A percentile compares a stretch with the other conserved stretches of the same genome.
Evolutionary conservation across 2,797 vertebrate species (phyloP).

Genomic region (Holocentrus rufus): DNA sequence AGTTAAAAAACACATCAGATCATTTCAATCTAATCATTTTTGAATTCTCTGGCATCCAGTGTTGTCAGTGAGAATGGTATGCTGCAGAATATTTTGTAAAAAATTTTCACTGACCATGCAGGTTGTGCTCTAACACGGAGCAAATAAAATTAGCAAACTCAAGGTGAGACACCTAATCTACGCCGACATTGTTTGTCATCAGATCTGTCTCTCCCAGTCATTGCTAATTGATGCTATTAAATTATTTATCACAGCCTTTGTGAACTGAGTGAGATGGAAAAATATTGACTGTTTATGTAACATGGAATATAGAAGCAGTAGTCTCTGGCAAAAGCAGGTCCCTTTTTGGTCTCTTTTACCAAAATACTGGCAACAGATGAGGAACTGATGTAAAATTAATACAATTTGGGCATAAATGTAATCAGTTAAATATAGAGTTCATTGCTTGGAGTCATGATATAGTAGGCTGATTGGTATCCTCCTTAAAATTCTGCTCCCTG

Average conservation of each 20-base stretch:
- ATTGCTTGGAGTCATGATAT: slow-evolving; percentile 34
- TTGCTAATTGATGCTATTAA: slow-evolving; percentile 71
- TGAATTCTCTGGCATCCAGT: background rate
- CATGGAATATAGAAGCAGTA: slow-evolving; percentile 7
- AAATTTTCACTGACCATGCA: slow-evolving; percentile 2
- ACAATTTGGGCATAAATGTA: slow-evolving; percentile 5
- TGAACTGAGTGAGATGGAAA: slow-evolving; percentile 19
- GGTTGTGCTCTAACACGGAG: background rate
- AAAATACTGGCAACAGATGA: background rate
- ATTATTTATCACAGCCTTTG: slow-evolving; percentile 67
- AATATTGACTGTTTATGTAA: slow-evolving; percentile 57
- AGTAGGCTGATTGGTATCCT: slow-evolving; percentile 34
- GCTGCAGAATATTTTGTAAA: background rate
- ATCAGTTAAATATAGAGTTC: background rate
- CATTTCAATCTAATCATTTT: too few species aligned
- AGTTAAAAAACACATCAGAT: too few species aligned
- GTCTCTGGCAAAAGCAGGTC: slow-evolving; percentile 13
- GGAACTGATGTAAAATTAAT: slow-evolving; percentile 1
- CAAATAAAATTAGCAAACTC: slow-evolving; percentile 33
- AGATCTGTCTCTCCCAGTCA: slow-evolving; percentile 60
- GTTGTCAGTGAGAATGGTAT: background rate
- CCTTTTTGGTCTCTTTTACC: too few species aligned
- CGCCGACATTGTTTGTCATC: slow-evolving; percentile 62
- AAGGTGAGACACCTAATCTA: slow-evolving; percentile 46
- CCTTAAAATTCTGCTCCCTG: slow-evolving; percentile 45